Evolutionary conservation across 2,113 vertebrate species (phyloP), one percentile per base, ranked within the genome.

Genomic region (Antennarius striatus): DNA sequence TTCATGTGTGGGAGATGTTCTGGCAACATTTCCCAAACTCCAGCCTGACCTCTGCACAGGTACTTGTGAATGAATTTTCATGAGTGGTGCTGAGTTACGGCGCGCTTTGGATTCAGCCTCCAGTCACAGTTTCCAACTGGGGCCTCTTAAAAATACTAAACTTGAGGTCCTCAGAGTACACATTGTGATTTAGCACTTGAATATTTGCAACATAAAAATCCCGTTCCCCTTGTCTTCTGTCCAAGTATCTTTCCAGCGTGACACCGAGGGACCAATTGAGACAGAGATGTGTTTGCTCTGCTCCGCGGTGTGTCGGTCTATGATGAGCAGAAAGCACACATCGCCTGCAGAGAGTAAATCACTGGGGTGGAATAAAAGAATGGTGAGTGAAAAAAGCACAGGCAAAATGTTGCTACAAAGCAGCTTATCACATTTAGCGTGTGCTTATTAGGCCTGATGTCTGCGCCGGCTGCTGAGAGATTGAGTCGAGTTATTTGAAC

Each of bases 231-330:
- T 16, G 56, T 81, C 58, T 84, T 84, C 75, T 77, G 84, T 88
- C 85, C 89, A 90, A 91, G 78, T 86, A 81, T 90, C 86, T 88
- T 88, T 89, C 82, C 86, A 87, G 67, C 81, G 83, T 81, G 88
- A 90, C 89, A 88, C 89, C 88, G 7, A 79, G 90, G 89, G 90
- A 93, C 91, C 91, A 92, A 92, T 88, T 93, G 89, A 89, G 86
- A 89, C 77, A 77, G 77, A 91, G 89, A 88, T 90, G 71, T 91
- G 84, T 92, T 92, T 90, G 89, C 85, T 81, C 85, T 47, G 82
- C 79, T 84, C 76, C 69, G 79, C 75, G 75, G 79, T 69, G 70
- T 70, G 76, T 64, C n/a, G 57, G 73, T 71, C 82, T 63, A 56
- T 10, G 55, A 48, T 63, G 71, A 89, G 68, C 70, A 88, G 72